A percentile compares a stretch with the other conserved stretches of the same genome.
These are phyloP conservation scores for Neosalanx taihuensis DNA, from an alignment of 2,797 vertebrate genomes.

Conservation along the genomic window DNA sequence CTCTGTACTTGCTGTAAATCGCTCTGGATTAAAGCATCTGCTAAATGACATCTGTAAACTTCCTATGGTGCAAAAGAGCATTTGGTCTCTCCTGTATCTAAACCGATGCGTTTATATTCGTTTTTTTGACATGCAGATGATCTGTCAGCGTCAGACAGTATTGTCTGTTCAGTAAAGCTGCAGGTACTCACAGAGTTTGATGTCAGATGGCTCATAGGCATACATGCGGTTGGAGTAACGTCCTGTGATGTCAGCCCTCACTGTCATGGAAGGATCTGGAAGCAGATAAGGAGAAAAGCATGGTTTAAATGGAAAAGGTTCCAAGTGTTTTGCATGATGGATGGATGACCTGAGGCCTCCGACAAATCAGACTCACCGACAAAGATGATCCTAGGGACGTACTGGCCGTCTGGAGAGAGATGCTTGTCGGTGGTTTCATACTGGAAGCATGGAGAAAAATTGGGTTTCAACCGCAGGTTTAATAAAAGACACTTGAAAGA, in stretches of 20 bases:
- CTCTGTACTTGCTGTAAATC: no score
- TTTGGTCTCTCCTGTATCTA: not conserved
- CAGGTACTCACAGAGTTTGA: conserved; percentile 78
- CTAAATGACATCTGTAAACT: no score
- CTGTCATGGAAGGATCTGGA: conserved; percentile 92
- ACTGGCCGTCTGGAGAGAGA: conserved; percentile 90
- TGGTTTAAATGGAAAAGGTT: not conserved
- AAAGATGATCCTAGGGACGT: conserved; percentile 91
- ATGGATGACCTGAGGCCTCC: not conserved
- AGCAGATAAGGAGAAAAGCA: not conserved
- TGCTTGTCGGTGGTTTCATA: conserved; percentile 96
- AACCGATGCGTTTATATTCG: not conserved
- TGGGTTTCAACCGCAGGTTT: not conserved
- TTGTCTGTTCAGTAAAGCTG: not conserved
- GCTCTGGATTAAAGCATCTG: no score
- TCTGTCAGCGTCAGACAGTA: not conserved
- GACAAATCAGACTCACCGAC: conserved; percentile 75
- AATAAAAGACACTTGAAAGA: not conserved
- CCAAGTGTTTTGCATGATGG: no score
- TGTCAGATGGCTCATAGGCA: conserved; percentile 87
- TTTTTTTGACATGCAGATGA: not conserved
- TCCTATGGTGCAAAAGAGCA: not conserved
- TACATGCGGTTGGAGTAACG: conserved; percentile 93
- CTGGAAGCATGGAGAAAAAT: conserved; percentile 60
- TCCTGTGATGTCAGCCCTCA: conserved; percentile 91